Evolutionary conservation across 1,140 invertebrate genomes (phyloP), one percentile per base, ranked within the genome.

Genomic region (Cataglyphis hispanica): DNA sequence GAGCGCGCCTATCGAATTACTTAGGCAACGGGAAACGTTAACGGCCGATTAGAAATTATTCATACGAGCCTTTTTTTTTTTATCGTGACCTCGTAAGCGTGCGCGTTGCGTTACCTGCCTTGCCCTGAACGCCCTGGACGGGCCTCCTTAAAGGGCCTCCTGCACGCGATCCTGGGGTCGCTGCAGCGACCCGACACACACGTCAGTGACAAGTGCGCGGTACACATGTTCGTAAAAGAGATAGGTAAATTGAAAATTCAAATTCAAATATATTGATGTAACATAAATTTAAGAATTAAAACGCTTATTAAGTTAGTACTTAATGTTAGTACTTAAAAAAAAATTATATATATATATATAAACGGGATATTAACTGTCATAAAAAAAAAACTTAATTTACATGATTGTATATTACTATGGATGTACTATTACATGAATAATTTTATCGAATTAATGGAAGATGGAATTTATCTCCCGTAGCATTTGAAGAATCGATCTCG

Each of bases 31-130:
- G 25, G 64, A 72, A 85, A 75, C 40, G 74, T 86, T 88, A 91
- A 91, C 88, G 90, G 90, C 76, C 88, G 86, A 91, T 90, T 90
- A 87, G 61, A 91, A 91, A 91, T 91, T 91, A 91, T 91, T 91
- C 90, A 90, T 86, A 83, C 37, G 46, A n/a, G 25, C 69, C 61
- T 37, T 31, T 31, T 31, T 31, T 31, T 31, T 31, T 31, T 56
- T 53, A 19, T 34, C 70, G 69, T 86, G 34, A 16, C 37, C 58
- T 78, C 22, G 58, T 78, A 88, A 87, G 80, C 80, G 72, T 87
- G 87, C 84, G 78, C 25, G 11, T 46, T 72, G 46, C 46, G 3
- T 50, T 50, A 50, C 46, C 46, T 50, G 16, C 0, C 46, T 87
- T 88, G 84, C 74, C 19, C 5, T 27, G 7, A 75, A 34, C 43